Evolutionary conservation across 2,113 vertebrate species (phyloP).

Genomic region (Ceyx melanurus): DNA sequence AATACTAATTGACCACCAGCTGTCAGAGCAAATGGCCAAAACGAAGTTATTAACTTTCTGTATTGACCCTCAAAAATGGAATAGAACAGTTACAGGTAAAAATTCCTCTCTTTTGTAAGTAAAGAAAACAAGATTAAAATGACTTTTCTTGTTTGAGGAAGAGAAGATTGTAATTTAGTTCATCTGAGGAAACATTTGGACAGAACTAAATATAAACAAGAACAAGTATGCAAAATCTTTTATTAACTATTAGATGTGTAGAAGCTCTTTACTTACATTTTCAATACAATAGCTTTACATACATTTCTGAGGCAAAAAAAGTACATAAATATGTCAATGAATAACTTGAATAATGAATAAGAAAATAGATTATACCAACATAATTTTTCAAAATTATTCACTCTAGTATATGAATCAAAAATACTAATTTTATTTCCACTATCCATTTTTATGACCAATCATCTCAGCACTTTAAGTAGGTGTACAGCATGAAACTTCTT

Average conservation of each 20-base stretch:
- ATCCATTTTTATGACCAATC: not conserved
- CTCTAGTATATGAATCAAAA: not conserved
- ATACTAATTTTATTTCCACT: not conserved
- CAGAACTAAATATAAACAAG: not conserved
- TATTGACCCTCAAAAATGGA: constrained; percentile 37
- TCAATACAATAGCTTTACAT: not conserved
- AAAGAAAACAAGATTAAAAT: not conserved
- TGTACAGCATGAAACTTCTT: not conserved
- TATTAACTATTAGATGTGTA: not conserved
- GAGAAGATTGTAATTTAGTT: not conserved
- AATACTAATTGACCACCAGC: constrained; percentile 61
- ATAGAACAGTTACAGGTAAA: not conserved
- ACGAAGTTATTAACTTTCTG: constrained; percentile 50
- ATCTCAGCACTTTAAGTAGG: not conserved
- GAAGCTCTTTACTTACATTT: not conserved
- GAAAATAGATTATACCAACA: not conserved
- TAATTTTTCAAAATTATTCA: not conserved
- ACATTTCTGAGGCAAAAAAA: not conserved
- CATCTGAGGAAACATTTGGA: not conserved
- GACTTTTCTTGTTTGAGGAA: not conserved
- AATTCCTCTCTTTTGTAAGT: not conserved
- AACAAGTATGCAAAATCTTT: not conserved
- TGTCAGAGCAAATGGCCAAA: constrained; percentile 59
- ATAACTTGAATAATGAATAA: not conserved
- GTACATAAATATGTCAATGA: not conserved